phyloP scores from a whole-genome alignment of 2,113 vertebrate species.

The Anolis sagrei region DNA sequence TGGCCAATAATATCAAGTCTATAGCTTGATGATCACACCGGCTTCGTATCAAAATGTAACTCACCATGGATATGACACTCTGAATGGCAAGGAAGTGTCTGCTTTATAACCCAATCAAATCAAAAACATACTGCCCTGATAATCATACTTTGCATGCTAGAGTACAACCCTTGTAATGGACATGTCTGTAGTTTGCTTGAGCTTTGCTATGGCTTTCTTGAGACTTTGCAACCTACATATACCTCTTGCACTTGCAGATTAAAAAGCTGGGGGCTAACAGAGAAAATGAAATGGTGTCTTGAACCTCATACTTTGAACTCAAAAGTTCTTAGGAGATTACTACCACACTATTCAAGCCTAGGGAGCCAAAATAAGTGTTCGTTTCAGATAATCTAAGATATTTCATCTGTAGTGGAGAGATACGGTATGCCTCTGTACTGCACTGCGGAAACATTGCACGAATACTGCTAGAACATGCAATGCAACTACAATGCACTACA shows the following conservation, averaged over 20 bases:
- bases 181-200: neutral
- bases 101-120: neutral
- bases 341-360: neutral
- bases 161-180: neutral
- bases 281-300: neutral
- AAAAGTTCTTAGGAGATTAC: neutral
- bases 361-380: conserved; percentile 1
- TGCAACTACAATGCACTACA: conserved; percentile 99
- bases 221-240: neutral
- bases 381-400: neutral
- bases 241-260: neutral
- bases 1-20: neutral
- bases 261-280: too few relatives aligned
- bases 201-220: neutral
- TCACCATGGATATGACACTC: neutral
- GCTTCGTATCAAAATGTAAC: neutral
- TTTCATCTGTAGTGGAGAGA: conserved; percentile 18
- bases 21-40: neutral
- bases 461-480: conserved; percentile 89
- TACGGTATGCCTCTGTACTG: conserved; percentile 87
- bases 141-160: neutral
- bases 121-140: neutral
- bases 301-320: neutral
- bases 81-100: neutral
- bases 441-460: conserved; percentile 98